Base-by-base conservation (phyloP, 2,113 vertebrate genomes). In the Micromys minutus region DNA sequence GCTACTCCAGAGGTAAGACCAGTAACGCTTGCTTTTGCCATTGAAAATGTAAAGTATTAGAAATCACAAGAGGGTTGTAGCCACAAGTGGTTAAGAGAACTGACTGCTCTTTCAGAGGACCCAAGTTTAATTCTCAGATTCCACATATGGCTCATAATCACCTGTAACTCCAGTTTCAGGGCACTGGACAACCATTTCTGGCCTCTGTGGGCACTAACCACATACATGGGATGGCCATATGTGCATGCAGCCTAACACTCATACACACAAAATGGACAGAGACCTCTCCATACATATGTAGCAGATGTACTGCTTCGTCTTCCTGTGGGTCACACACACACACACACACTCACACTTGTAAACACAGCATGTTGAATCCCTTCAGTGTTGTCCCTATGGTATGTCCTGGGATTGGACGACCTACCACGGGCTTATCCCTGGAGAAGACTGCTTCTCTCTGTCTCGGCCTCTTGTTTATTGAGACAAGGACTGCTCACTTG, bases 1-100 rank as follows among this genome's bases (percentile, higher is more conserved):
- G 99, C 99, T 22, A 97, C 98, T 87, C 99, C 99, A 1, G 98
- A 99, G 99, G 99, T 99, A 97, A 97, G 96, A 83, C 36, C 15
- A 7, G 22, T 45, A 89, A 91, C 72, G 50, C 94, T 77, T 91
- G 50, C 79, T 93, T 93, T 26, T 19, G 69, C 10, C 13, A 45
- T 16, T 92, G 55, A 76, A 80, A 93, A 79, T 71, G 74, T 93
- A 83, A 90, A 94, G 10, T 87, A 74, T 50, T 87, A 90, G 61
- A 94, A 96, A 42, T 81, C 39, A 26, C 69, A n/a, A 67, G 50
- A 95, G 15, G 36, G 57, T 47, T 81, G 7, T 67, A 80, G n/a
- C n/a, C n/a, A n/a, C n/a, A n/a, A 83, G 79, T 42, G 55, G 22
- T 61, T 83, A 59, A 81, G 22, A 59, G 13, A 39, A 57, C 79